These are phyloP conservation scores for Chaetogeoica ovagalla DNA, from an alignment of 2,888 invertebrate genomes.

Conservation along the genomic window DNA sequence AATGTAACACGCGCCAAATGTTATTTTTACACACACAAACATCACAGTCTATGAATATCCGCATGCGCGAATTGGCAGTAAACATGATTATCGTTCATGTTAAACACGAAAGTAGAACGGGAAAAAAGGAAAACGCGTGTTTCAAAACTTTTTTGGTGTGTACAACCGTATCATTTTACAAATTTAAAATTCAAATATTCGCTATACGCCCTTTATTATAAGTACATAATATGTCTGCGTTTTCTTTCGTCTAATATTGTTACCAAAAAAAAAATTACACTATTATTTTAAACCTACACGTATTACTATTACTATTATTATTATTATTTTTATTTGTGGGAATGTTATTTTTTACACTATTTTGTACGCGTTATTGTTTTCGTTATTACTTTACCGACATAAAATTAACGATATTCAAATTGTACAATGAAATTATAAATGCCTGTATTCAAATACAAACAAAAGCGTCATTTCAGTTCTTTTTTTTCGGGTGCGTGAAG, in stretches of 20 bases:
- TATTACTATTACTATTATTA: too few relatives aligned
- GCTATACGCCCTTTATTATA: background rate
- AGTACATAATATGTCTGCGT: background rate
- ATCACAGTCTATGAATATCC: background rate
- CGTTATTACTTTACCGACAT: too few relatives aligned
- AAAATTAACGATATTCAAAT: too few relatives aligned
- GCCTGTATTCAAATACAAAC: too few relatives aligned
- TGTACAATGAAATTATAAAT: too few relatives aligned
- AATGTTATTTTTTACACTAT: too few relatives aligned
- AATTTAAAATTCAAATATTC: slow-evolving; percentile 48
- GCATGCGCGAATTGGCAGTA: slow-evolving; percentile 4
- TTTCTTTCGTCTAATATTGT: background rate
- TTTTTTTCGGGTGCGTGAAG: too few relatives aligned
- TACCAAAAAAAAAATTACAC: background rate
- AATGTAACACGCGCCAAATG: background rate
- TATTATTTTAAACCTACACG: too few relatives aligned
- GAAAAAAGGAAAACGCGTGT: slow-evolving; percentile 20
- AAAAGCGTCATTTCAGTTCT: too few relatives aligned
- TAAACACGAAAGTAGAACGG: slow-evolving; percentile 9
- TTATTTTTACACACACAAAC: background rate
- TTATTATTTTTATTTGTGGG: too few relatives aligned
- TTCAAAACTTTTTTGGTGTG: slow-evolving; percentile 12
- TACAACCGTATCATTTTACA: slow-evolving; percentile 20
- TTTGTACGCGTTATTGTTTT: too few relatives aligned
- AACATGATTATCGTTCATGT: slow-evolving; percentile 42